These are phyloP conservation scores for Siphlonurus alternatus DNA, from an alignment of 2,888 invertebrate genomes.

Conservation along the genomic window DNA sequence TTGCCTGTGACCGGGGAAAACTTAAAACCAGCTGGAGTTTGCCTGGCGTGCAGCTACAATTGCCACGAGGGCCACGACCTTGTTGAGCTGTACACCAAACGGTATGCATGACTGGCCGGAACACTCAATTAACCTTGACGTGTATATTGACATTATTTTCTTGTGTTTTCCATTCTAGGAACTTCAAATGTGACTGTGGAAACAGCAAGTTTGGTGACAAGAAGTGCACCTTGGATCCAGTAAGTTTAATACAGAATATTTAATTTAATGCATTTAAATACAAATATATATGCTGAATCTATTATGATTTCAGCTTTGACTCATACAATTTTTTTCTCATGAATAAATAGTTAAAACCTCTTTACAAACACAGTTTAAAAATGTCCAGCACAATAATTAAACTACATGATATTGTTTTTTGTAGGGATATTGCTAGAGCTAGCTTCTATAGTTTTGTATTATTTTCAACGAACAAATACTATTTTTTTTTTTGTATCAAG, in stretches of 20 bases:
- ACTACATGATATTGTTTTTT: no score
- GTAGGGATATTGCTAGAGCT: no score
- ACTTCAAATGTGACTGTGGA: conserved; percentile 93
- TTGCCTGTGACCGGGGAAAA: conserved; percentile 43
- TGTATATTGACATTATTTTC: conserved; percentile 7
- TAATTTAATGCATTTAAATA: no score
- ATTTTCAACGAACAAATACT: no score
- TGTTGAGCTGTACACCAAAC: conserved; percentile 88
- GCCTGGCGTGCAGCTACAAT: conserved; percentile 81
- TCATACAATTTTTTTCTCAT: no score
- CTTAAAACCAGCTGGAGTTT: conserved; percentile 60
- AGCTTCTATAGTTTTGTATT: no score
- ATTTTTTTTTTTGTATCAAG: neutral
- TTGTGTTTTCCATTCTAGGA: conserved; percentile 30
- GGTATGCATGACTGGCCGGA: conserved; percentile 19
- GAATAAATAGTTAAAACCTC: no score
- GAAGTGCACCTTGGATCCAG: conserved; percentile 48
- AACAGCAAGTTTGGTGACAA: conserved; percentile 53
- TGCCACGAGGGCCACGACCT: conserved; percentile 96
- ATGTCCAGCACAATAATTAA: no score
- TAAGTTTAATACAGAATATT: no score
- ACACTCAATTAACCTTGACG: neutral
- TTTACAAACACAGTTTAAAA: no score
- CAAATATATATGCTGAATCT: no score
- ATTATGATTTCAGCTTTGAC: no score